These are phyloP conservation scores for Lucilia sericata DNA, from an alignment of 1,140 invertebrate species.

Conservation along the genomic window DNA sequence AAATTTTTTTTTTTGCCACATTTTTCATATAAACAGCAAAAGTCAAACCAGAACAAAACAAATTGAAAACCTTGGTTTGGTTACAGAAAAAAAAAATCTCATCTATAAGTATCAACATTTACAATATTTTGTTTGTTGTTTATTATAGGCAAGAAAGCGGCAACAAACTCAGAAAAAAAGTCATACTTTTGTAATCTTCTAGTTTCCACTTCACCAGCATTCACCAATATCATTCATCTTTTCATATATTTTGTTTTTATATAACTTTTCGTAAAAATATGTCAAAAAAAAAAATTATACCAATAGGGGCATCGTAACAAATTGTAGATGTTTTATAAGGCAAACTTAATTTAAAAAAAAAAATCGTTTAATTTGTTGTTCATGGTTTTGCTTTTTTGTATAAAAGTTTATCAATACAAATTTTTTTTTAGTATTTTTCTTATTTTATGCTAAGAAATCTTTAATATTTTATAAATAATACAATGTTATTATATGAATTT, in stretches of 20 bases:
- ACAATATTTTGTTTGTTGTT: constrained; percentile 24
- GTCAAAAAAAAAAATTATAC: background rate
- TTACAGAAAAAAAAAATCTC: background rate
- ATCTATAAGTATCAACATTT: constrained; percentile 23
- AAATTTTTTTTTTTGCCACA: background rate
- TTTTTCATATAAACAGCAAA: background rate
- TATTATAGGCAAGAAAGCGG: background rate
- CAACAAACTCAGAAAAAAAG: background rate
- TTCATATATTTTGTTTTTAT: background rate
- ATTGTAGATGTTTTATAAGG: background rate
- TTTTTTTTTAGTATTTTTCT: too few relatives aligned
- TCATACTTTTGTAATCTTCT: constrained; percentile 21
- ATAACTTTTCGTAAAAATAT: background rate
- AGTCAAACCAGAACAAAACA: constrained; percentile 12
- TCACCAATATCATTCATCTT: constrained; percentile 24
- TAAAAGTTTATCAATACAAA: too few relatives aligned
- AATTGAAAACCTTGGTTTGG: background rate
- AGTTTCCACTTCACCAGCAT: constrained; percentile 26
- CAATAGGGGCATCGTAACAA: background rate
- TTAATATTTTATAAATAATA: too few relatives aligned
- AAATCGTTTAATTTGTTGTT: background rate
- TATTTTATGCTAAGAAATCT: too few relatives aligned
- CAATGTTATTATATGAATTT: too few relatives aligned
- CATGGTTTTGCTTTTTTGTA: background rate
- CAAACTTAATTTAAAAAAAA: too few relatives aligned